A percentile compares a stretch with the other conserved stretches of the same genome.
Conservation (phyloP, 2,113 vertebrate genomes). For the Heteronetta atricapilla region DNA sequence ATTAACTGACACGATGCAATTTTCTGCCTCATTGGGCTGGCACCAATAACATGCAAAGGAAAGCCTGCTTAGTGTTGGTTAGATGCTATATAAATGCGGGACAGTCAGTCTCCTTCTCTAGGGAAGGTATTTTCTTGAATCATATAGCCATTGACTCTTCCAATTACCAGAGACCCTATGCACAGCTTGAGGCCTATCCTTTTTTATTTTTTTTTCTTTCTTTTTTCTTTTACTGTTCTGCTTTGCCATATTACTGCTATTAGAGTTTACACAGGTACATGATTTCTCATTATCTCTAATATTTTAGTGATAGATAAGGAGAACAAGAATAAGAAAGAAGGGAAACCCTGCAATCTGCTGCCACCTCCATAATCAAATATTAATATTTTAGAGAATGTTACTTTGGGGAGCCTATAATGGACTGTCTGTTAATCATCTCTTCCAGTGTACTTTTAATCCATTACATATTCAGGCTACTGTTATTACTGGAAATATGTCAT, state of each 20-base stretch:
- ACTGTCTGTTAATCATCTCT: slow-evolving; percentile 57
- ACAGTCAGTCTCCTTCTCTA: slow-evolving; percentile 79
- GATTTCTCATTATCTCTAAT: slow-evolving; percentile 75
- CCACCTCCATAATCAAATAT: slow-evolving; percentile 73
- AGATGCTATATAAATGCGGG: slow-evolving; percentile 77
- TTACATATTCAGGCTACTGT: slow-evolving; percentile 28
- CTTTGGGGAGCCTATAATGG: slow-evolving; percentile 46
- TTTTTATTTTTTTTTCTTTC: neutral
- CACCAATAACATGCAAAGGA: slow-evolving; percentile 85
- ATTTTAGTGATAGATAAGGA: slow-evolving; percentile 70
- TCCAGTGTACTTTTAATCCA: slow-evolving; percentile 40
- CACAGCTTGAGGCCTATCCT: slow-evolving; percentile 61
- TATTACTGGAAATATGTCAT: slow-evolving; percentile 48
- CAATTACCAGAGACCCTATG: slow-evolving; percentile 75
- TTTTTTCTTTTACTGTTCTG: slow-evolving; percentile 15
- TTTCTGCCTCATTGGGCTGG: slow-evolving; percentile 91
- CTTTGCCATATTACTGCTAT: slow-evolving; percentile 55
- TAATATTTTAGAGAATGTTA: slow-evolving; percentile 70
- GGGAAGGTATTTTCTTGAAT: slow-evolving; percentile 82
- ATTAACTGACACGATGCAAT: slow-evolving; percentile 96
- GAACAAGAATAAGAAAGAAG: slow-evolving; percentile 53
- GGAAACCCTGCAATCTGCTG: slow-evolving; percentile 34
- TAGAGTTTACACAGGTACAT: slow-evolving; percentile 76
- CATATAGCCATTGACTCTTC: slow-evolving; percentile 80
- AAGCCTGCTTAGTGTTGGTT: slow-evolving; percentile 81